Evolutionary conservation across 2,888 invertebrate species (phyloP).

Genomic region (Parnassius orleans): DNA sequence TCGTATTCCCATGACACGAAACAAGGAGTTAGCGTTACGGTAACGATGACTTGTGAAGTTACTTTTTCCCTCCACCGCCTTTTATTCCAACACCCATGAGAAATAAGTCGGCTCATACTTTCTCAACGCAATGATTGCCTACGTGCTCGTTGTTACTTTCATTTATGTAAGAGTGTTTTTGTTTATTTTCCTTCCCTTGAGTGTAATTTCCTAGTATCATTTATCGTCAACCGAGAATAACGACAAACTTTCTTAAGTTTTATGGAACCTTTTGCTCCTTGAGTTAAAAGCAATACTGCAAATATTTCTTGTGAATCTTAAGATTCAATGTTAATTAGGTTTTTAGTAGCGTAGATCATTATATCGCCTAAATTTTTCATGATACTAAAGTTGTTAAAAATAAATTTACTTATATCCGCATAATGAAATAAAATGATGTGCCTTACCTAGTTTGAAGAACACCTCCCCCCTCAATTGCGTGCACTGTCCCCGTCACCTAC

Average conservation of each 20-base stretch:
- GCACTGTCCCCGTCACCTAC: no score
- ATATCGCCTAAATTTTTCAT: no score
- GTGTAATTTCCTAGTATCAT: constrained; percentile 76
- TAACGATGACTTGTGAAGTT: constrained; percentile 22
- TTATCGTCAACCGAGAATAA: constrained; percentile 67
- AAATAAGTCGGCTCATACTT: constrained; percentile 73
- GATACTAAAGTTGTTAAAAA: no score
- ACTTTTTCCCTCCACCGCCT: constrained; percentile 14
- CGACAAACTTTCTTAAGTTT: constrained; percentile 20
- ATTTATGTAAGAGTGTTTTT: constrained; percentile 73
- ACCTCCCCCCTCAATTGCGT: no score
- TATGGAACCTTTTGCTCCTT: background rate
- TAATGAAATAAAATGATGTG: no score
- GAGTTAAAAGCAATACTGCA: background rate
- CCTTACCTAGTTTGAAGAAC: no score
- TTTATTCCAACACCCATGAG: constrained; percentile 32
- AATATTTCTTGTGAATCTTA: background rate
- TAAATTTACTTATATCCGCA: no score
- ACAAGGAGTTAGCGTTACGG: constrained; percentile 15
- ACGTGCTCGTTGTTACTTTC: constrained; percentile 71
- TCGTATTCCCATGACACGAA: background rate
- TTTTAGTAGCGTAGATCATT: no score
- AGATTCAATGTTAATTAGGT: no score
- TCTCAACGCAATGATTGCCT: constrained; percentile 79
- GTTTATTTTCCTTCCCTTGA: constrained; percentile 69